These are phyloP conservation scores for Pteropus alecto DNA, from an alignment of 2,113 vertebrate genomes.

Conservation along the genomic window DNA sequence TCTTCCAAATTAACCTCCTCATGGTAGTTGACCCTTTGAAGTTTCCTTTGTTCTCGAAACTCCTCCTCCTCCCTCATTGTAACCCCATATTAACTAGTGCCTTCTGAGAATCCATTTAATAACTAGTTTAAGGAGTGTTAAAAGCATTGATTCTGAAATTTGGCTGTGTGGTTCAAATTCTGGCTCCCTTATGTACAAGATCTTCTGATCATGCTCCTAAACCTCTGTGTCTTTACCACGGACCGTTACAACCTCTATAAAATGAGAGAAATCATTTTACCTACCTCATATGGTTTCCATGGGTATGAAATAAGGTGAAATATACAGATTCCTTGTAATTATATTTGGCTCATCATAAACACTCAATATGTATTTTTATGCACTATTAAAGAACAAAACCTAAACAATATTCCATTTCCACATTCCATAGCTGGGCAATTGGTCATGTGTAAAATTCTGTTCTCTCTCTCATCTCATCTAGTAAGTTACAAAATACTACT, in stretches of 20 bases:
- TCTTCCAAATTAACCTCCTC: neutral
- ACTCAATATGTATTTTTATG: neutral
- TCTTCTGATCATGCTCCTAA: neutral
- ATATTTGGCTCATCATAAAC: neutral
- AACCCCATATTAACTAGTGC: neutral
- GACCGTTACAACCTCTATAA: neutral
- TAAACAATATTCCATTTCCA: neutral
- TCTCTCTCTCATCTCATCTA: neutral
- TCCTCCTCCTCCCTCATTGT: neutral
- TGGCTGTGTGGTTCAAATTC: neutral
- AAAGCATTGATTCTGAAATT: neutral
- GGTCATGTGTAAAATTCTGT: neutral
- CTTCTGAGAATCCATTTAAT: conserved; percentile 9
- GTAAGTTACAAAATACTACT: neutral
- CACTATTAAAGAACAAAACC: neutral
- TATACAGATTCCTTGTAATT: neutral
- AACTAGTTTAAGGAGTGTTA: neutral
- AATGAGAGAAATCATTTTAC: neutral
- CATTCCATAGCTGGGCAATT: neutral
- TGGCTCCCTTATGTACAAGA: neutral
- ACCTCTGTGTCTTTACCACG: neutral
- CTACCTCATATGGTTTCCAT: neutral
- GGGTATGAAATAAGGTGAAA: neutral
- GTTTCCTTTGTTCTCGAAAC: neutral
- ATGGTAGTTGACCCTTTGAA: neutral